Conservation (phyloP, 2,113 vertebrate genomes). For the Hiodon tergisus region DNA sequence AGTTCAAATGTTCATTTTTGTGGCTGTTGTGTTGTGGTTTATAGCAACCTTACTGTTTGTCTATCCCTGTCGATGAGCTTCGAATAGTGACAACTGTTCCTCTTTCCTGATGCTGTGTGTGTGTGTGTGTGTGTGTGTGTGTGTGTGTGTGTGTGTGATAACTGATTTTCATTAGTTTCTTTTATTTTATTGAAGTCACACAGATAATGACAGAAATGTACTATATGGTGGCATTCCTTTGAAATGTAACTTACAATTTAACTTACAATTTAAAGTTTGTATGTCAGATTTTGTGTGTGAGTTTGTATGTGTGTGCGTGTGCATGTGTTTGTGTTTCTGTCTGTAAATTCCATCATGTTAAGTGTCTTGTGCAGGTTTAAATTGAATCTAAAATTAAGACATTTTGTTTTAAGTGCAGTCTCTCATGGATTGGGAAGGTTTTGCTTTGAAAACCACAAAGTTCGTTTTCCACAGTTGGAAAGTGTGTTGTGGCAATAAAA, state of each 20-base stretch:
- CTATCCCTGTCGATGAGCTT: conserved; percentile 68
- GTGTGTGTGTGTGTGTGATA: not conserved
- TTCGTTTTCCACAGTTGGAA: no score
- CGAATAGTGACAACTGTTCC: conserved; percentile 50
- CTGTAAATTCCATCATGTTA: not conserved
- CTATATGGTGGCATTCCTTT: not conserved
- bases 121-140: conserved; percentile 11
- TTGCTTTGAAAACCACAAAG: no score
- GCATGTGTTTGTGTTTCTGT: not conserved
- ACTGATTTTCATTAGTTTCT: not conserved
- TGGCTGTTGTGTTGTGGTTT: not conserved
- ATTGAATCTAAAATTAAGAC: conserved; percentile 54
- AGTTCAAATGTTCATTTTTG: no score
- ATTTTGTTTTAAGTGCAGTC: no score
- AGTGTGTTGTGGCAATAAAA: no score
- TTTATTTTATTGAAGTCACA: not conserved
- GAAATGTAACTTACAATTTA: not conserved
- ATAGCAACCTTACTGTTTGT: conserved; percentile 60
- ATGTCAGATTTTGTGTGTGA: not conserved
- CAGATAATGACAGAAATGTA: not conserved
- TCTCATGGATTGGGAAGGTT: no score
- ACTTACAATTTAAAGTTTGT: no score
- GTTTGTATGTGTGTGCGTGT: not conserved
- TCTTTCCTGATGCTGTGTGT: conserved; percentile 42
- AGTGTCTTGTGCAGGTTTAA: conserved; percentile 46